Base-by-base conservation (phyloP, 2,888 invertebrate species). In the Zygaena filipendulae region DNA sequence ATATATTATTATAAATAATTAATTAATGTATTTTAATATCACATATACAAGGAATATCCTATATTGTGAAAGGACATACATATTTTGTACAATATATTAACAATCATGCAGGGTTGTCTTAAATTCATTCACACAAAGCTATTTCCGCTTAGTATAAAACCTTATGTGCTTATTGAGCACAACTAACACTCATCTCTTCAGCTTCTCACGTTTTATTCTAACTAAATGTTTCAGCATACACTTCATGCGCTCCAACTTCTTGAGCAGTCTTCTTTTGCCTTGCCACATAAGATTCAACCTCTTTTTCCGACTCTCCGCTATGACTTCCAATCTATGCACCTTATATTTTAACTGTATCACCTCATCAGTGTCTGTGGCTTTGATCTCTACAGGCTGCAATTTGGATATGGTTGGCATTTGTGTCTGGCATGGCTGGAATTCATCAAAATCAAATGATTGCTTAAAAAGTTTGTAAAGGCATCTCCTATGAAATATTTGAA, bases 261-360 rank as follows among this genome's bases (percentile, higher is more conserved):
- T 60, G 19, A 43, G 38, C 6, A 71, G 43, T 11, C 60, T 44
- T 26, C 47, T 45, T 20, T 59, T 61, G 0, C 52, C 43, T 29
- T 63, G 66, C 62, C 66, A 62, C 57, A 71, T 54, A 1, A 58
- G 41, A 13, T 60, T 58, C 5, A 71, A 39, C 25, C 53, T 53
- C 16, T 46, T 51, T 33, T 62, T 69, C 20, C 70, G 49, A 10
- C 57, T 60, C 3, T 53, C 59, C 0, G 74, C 62, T 3, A 72
- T 51, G 2, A 61, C 43, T 43, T 69, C 64, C 4, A 74, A 38
- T 29, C 68, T 51, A 1, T 48, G 49, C 1, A 74, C 49, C 49
- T 61, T 68, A 37, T 61, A 42, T 39, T 69, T 74, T 1, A 74
- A 38, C 34, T 60, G 36, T 2, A 64, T 49, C 0, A 70, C 59